phyloP scores from a whole-genome alignment of 2,888 invertebrate genomes.

The Salpingus planirostris region DNA sequence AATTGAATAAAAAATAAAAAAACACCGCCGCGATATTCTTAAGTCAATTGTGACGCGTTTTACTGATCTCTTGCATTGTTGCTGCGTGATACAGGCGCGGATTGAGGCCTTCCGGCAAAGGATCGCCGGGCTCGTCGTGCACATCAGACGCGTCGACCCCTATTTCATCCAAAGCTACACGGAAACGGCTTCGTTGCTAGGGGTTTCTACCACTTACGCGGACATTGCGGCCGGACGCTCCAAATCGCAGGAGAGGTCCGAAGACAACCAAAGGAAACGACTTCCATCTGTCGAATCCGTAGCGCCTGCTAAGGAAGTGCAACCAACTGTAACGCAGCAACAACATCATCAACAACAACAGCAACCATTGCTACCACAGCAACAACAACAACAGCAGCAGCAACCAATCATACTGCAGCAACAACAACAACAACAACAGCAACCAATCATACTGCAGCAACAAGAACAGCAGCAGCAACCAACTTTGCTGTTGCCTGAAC shows the following conservation, averaged over 20 bases:
- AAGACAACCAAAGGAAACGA: too few species aligned
- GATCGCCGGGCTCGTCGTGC: slow-evolving; percentile 62
- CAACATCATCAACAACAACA: slow-evolving; percentile 2
- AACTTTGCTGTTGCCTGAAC: not conserved
- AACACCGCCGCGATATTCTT: slow-evolving; percentile 24
- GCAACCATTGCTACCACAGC: not conserved
- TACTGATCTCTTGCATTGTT: slow-evolving; percentile 35
- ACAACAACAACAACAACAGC: slow-evolving; percentile 1
- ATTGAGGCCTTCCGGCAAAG: slow-evolving; percentile 59
- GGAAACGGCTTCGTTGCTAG: slow-evolving; percentile 44
- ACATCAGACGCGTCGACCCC: slow-evolving; percentile 69
- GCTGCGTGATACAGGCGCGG: slow-evolving; percentile 33
- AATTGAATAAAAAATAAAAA: too few species aligned
- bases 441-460: too few species aligned
- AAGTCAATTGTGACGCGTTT: slow-evolving; percentile 13
- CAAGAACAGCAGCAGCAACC: not conserved
- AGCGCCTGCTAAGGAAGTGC: slow-evolving; percentile 5
- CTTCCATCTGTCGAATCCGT: too few species aligned
- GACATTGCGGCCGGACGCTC: slow-evolving; percentile 60
- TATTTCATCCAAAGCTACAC: slow-evolving; percentile 51
- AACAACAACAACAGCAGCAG: slow-evolving; percentile 2
- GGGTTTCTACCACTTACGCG: slow-evolving; percentile 54
- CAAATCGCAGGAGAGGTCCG: slow-evolving; percentile 27
- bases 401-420: slow-evolving; percentile 1
- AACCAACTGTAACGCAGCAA: not conserved